Evolutionary conservation across 1,140 invertebrate species (phyloP), one percentile per base, ranked within the genome.

Genomic region (Ladona fulva): DNA sequence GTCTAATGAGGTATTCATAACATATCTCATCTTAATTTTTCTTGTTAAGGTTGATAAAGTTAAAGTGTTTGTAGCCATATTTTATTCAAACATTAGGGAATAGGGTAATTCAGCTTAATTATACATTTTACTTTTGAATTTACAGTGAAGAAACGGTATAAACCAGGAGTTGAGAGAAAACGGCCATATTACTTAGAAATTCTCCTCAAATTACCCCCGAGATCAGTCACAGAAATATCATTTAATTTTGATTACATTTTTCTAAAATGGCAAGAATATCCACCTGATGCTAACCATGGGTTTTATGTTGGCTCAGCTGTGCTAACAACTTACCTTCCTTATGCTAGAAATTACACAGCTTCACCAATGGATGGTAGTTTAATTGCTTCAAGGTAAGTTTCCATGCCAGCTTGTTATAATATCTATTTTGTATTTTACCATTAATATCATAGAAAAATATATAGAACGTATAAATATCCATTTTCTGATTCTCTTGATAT

Each of bases 211-310:
- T 84, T 99, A 78, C 94, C 95, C 19, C 88, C 95, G 0, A 89
- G 90, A 79, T 94, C 94, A 0, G 89, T 91, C 0, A 95, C 94
- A 1, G 90, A 92, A 79, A 89, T 99, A 74, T 93, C 90, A 14
- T 90, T 98, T 78, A 92, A 97, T 81, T 97, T 98, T 87, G 95
- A 98, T 84, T 95, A 95, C 85, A 91, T 95, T 25, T 96, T 99
- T 83, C 87, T 99, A 0, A 98, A 98, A 85, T 99, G 97, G 97
- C 95, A 97, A 82, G 97, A 99, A 86, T 99, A 99, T 87, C 97
- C 97, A 52, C 97, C 98, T 1, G 98, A 99, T 91, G 97, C 97
- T 1, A 98, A 99, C 89, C 97, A 99, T 87, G 98, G 97, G 0
- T 98, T 97, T 87, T 97, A 97, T 82, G 90, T 97, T 83, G 93